These are phyloP conservation scores for Habropoda laboriosa DNA, from an alignment of 1,140 invertebrate species.

Conservation along the genomic window DNA sequence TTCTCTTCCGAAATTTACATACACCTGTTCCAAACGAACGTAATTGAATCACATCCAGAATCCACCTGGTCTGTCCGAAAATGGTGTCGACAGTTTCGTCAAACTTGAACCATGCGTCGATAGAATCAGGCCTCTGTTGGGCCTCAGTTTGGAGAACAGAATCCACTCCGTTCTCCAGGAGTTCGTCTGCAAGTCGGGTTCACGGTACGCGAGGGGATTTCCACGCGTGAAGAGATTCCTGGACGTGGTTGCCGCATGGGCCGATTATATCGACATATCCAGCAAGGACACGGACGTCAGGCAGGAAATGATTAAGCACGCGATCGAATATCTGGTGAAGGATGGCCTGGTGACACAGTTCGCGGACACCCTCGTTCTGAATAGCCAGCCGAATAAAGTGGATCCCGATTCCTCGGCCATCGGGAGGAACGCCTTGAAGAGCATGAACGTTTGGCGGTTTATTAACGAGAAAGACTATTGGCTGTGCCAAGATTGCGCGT, in stretches of 20 bases:
- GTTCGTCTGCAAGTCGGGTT: conserved; percentile 65
- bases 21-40: too few relatives aligned
- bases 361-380: conserved; percentile 65
- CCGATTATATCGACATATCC: conserved; percentile 34
- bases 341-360: conserved; percentile 65
- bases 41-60: background rate
- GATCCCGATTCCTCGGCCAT: conserved; percentile 64
- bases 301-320: conserved; percentile 49
- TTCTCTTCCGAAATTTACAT: too few relatives aligned
- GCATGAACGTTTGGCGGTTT: conserved; percentile 64
- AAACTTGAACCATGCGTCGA: conserved; percentile 66
- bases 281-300: conserved; percentile 28
- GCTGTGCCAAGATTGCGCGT: conserved; percentile 51
- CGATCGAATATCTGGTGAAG: conserved; percentile 62
- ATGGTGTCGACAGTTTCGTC: conserved; percentile 19
- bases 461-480: conserved; percentile 69
- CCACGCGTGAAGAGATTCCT: conserved; percentile 63
- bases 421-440: conserved; percentile 49
- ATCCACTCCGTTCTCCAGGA: conserved; percentile 62
- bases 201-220: conserved; percentile 36
- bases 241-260: conserved; percentile 38
- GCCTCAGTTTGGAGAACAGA: conserved; percentile 65
- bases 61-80: background rate
- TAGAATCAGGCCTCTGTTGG: conserved; percentile 65
- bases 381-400: conserved; percentile 66